Base-by-base conservation (phyloP, 2,797 vertebrate species). In the Diglossa cyanea region DNA sequence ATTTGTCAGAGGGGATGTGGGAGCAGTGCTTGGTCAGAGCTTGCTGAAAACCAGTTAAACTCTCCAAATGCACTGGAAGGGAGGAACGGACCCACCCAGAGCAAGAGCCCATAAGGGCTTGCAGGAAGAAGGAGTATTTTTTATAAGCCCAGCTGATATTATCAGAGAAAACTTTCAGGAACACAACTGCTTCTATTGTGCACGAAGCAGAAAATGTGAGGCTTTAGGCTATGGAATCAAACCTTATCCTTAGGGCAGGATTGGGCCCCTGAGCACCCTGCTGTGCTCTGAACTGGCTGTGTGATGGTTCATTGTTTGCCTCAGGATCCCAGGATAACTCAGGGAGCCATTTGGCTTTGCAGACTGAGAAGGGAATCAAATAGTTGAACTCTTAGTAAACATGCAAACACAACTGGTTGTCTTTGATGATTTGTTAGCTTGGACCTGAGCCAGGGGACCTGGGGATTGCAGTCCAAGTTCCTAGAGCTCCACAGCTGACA, bases 341-440 rank as follows among this genome's bases (percentile, higher is more conserved):
- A 75, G 82, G 74, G 80, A 94, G 90, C 86, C 72, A 40, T 79
- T 95, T 96, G 96, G 87, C 93, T 95, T 87, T 96, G 91, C 60
- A 72, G 95, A 53, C 45, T 54, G 68, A 92, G 85, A 84, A 51
- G 73, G 66, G 94, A 86, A 91, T 93, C 78, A 88, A 92, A 96
- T 74, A 86, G 72, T 24, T 95, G 93, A 93, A 81, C 91, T 82
- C 89, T 95, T 66, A 61, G 76, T 88, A 95, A 97, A 94, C 73
- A 66, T 7, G 73, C 60, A 93, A 95, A 95, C 91, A 91, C 90
- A 86, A 95, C 90, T 94, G 93, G 89, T 83, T 93, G 93, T 90
- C 94, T 96, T 96, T 96, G 91, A 96, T 95, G 83, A 87, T 94
- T 94, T 95, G 84, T 95, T 96, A 73, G 78, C 67, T 70, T 94